Percentiles rank a stretch among this genome's conserved stretches.
These are phyloP conservation scores for Phataginus tetradactyla DNA, from an alignment of 2,797 vertebrate genomes.

Conservation along the genomic window DNA sequence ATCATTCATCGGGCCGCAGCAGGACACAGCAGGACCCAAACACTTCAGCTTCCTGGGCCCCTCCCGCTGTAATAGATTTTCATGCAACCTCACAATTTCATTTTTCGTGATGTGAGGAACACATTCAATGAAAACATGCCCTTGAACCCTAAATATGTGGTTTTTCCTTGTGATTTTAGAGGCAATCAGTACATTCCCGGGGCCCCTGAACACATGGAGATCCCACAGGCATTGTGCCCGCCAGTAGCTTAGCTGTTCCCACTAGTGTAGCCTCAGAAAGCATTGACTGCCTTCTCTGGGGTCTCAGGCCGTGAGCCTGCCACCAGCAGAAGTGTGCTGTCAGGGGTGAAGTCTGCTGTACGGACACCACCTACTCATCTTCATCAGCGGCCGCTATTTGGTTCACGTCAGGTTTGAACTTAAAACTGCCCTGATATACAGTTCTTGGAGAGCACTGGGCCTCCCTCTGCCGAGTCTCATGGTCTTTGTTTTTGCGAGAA, in stretches of 20 bases:
- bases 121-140: neutral
- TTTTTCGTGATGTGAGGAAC: neutral
- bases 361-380: neutral
- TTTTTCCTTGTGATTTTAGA: neutral
- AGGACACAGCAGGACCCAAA: too few relatives aligned
- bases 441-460: rapidly evolving
- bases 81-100: neutral
- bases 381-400: too few relatives aligned
- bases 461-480: neutral
- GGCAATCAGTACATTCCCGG: neutral
- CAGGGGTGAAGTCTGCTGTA: rapidly evolving
- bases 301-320: rapidly evolving
- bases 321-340: neutral
- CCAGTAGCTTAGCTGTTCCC: rapidly evolving
- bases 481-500: neutral
- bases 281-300: rapidly evolving
- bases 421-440: rapidly evolving
- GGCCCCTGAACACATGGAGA: neutral
- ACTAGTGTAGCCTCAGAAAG: neutral
- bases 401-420: rapidly evolving
- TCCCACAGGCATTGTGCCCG: rapidly evolving
- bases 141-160: too few relatives aligned
- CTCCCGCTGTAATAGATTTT: neutral
- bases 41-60: neutral
- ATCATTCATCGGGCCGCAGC: neutral